Conservation (phyloP, 2,113 vertebrate genomes). For the Sinocyclocheilus maitianheensis region DNA sequence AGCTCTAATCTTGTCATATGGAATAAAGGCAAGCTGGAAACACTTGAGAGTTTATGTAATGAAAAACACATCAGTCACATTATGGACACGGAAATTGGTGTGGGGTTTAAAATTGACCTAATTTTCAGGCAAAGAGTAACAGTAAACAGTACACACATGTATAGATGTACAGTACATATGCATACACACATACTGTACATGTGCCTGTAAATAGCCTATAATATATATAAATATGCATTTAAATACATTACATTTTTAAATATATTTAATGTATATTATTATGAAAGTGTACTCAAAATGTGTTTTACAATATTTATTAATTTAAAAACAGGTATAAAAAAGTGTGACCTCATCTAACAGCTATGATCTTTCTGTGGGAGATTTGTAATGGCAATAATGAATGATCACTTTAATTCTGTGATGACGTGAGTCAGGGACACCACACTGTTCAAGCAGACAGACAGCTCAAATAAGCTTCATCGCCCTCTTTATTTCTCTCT, state of each 20-base stretch:
- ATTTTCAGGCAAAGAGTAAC: constrained; percentile 51
- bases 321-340: background rate
- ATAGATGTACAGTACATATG: background rate
- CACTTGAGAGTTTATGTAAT: constrained; percentile 69
- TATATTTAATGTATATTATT: too few relatives aligned
- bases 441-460: constrained; percentile 19
- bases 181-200: background rate
- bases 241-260: too few relatives aligned
- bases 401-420: constrained; percentile 18
- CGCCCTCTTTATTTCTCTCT: constrained; percentile 33
- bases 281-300: background rate
- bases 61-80: constrained; percentile 64
- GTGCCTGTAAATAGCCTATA: background rate
- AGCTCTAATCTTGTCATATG: constrained; percentile 83
- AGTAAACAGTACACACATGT: constrained; percentile 26
- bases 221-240: background rate
- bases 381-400: background rate
- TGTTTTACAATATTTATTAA: background rate
- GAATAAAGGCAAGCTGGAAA: constrained; percentile 71
- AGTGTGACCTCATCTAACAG: background rate
- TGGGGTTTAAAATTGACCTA: constrained; percentile 54
- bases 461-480: constrained; percentile 42
- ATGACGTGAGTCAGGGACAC: constrained; percentile 1
- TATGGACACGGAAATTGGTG: constrained; percentile 61
- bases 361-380: background rate